Conservation (phyloP, 1,140 invertebrate genomes). For the Zaprionus davidi region DNA sequence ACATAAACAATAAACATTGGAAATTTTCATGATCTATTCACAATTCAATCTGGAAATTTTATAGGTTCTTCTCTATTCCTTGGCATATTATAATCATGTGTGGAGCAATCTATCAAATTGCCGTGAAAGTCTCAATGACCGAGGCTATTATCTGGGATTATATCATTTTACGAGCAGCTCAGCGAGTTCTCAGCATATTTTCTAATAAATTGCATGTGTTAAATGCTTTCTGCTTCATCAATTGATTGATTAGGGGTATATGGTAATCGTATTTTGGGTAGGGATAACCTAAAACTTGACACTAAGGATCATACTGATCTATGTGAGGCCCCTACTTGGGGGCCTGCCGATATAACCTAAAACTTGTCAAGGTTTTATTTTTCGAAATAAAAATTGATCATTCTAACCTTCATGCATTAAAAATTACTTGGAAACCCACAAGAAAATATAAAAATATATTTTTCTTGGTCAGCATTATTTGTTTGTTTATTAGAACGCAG, state of each 20-base stretch:
- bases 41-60: slow-evolving; percentile 24
- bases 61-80: background rate
- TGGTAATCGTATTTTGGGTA: background rate
- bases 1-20: slow-evolving; percentile 16
- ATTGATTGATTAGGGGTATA: background rate
- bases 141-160: background rate
- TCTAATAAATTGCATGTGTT: background rate
- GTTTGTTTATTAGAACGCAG: background rate
- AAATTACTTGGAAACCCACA: rapidly evolving
- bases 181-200: background rate
- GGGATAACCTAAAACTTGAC: background rate
- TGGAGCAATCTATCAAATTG: slow-evolving; percentile 6
- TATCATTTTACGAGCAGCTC: slow-evolving; percentile 2
- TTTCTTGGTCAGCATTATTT: background rate
- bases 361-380: background rate
- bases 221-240: background rate
- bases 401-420: too few relatives aligned
- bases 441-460: too few relatives aligned
- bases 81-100: background rate
- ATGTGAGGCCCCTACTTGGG: too few relatives aligned
- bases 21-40: slow-evolving; percentile 23
- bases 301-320: too few relatives aligned
- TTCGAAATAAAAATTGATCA: too few relatives aligned
- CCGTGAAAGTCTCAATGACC: background rate
- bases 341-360: too few relatives aligned